Evolutionary conservation across 1,140 invertebrate species (phyloP).

Genomic region (Drosophila seguyi): DNA sequence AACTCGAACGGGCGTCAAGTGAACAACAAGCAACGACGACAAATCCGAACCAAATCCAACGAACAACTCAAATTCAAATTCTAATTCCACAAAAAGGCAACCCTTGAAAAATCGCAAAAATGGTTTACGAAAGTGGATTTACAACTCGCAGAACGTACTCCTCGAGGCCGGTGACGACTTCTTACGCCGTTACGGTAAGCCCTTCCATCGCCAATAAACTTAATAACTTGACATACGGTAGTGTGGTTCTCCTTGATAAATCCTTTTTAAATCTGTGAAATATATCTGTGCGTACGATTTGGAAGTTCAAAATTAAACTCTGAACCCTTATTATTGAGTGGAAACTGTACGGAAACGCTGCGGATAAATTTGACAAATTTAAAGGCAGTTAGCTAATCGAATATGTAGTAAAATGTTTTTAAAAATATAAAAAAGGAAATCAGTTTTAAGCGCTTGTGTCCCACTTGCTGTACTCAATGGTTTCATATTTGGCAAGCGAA

Average conservation of each 20-base stretch:
- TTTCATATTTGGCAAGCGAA: conserved; percentile 54
- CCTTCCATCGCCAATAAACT: conserved; percentile 27
- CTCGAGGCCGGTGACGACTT: conserved; percentile 89
- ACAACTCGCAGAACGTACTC: conserved; percentile 92
- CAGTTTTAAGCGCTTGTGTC: conserved; percentile 62
- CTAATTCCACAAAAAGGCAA: conserved; percentile 35
- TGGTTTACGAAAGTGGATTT: conserved; percentile 96
- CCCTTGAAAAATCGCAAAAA: conserved; percentile 85
- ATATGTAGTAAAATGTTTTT: conserved; percentile 36
- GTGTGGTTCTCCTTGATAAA: conserved; percentile 58
- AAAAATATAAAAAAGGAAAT: conserved; percentile 25
- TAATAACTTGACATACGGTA: conserved; percentile 47
- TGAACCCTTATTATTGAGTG: not conserved
- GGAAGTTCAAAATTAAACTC: conserved; percentile 13
- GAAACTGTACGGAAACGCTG: conserved; percentile 10
- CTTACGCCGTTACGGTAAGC: conserved; percentile 93
- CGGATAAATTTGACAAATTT: conserved; percentile 66
- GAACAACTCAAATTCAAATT: conserved; percentile 54
- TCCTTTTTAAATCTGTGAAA: conserved; percentile 63
- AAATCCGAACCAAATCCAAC: conserved; percentile 67
- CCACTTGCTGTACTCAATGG: conserved; percentile 70
- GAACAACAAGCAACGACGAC: conserved; percentile 77
- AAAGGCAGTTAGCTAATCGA: conserved; percentile 46
- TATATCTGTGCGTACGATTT: conserved; percentile 51
- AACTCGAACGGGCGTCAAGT: conserved; percentile 85